Evolutionary conservation across 1,140 invertebrate species (phyloP).

Genomic region (Drosophila lacertosa): DNA sequence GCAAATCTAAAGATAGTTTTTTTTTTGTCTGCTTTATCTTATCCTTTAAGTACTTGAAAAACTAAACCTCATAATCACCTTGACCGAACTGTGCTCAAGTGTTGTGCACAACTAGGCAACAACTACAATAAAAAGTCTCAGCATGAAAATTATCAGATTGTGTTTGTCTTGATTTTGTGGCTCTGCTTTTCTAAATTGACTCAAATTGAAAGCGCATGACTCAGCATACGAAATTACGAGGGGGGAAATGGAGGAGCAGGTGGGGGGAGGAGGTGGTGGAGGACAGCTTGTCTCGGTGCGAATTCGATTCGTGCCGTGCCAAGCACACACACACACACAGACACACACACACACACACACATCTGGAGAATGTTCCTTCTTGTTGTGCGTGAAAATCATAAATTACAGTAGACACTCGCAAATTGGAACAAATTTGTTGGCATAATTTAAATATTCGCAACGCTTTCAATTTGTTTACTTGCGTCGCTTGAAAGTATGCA

Average conservation of each 20-base stretch:
- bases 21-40: not conserved
- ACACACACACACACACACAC: conserved; percentile 23
- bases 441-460: not conserved
- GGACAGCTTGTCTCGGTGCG: too few species aligned
- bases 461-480: not conserved
- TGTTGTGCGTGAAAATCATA: conserved; percentile 59
- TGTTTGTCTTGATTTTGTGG: conserved; percentile 67
- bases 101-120: not conserved
- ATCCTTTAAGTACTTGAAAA: not conserved
- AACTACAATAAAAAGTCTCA: conserved; percentile 5
- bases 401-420: conserved; percentile 30
- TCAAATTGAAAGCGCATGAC: conserved; percentile 79
- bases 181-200: conserved; percentile 70
- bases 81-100: not conserved
- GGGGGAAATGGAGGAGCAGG: not conserved
- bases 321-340: conserved; percentile 17
- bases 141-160: conserved; percentile 37
- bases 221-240: conserved; percentile 55
- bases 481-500: conserved; percentile 32
- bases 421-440: conserved; percentile 10
- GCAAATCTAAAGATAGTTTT: not conserved
- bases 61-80: conserved; percentile 12
- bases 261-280: not conserved
- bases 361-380: conserved; percentile 35
- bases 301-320: conserved; percentile 7